Evolutionary conservation across 1,140 invertebrate species (phyloP).

Genomic region (Octopus sinensis): DNA sequence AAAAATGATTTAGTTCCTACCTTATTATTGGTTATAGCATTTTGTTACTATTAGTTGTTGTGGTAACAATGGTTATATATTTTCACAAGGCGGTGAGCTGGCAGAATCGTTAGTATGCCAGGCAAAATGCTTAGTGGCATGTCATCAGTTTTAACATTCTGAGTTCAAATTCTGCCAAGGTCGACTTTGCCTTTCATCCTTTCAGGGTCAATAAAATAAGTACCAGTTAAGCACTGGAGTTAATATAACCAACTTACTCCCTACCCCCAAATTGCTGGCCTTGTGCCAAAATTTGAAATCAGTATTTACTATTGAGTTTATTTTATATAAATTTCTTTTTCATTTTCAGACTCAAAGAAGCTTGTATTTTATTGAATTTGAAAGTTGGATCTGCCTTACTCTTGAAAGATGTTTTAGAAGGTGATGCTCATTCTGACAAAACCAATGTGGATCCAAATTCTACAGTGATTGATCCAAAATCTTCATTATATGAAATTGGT

Average conservation of each 20-base stretch:
- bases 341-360: conserved; percentile 72
- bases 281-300: too few species aligned
- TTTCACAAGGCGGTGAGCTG: too few species aligned
- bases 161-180: background rate
- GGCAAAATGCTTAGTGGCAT: too few species aligned
- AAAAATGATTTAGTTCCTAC: too few species aligned
- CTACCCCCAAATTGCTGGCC: too few species aligned
- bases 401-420: conserved; percentile 67
- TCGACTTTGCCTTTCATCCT: background rate
- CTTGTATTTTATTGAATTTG: conserved; percentile 73
- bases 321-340: conserved; percentile 20
- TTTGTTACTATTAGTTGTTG: too few species aligned
- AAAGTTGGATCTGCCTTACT: conserved; percentile 73
- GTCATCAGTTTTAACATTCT: too few species aligned
- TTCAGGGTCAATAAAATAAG: background rate
- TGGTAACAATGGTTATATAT: too few species aligned
- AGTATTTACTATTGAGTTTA: background rate
- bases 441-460: conserved; percentile 51
- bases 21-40: too few species aligned
- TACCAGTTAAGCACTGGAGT: background rate
- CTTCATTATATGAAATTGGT: conserved; percentile 66
- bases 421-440: conserved; percentile 29
- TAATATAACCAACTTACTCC: background rate
- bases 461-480: conserved; percentile 53
- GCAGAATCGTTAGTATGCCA: too few species aligned